Evolutionary conservation across 2,113 vertebrate species (phyloP).

Genomic region (Phoenicopterus ruber): DNA sequence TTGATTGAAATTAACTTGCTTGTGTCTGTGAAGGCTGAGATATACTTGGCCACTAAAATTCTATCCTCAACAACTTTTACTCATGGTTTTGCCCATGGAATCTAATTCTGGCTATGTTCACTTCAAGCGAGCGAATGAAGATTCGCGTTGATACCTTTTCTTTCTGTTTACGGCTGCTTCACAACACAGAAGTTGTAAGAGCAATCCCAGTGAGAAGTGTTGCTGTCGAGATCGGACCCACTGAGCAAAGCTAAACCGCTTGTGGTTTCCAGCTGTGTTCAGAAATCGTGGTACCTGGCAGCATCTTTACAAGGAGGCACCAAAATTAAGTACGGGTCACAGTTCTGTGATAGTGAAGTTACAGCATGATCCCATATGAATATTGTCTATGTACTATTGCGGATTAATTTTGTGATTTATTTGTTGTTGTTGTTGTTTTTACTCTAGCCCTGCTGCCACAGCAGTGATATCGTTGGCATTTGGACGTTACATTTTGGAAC

Average conservation of each 20-base stretch:
- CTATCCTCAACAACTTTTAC: neutral
- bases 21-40: neutral
- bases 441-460: conserved; percentile 84
- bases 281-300: neutral
- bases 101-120: neutral
- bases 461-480: conserved; percentile 95
- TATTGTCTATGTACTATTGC: neutral
- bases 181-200: neutral
- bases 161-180: neutral
- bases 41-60: neutral
- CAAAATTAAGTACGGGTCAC: neutral
- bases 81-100: neutral
- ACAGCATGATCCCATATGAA: neutral
- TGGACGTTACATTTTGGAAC: conserved; percentile 93
- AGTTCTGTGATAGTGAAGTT: neutral
- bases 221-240: neutral
- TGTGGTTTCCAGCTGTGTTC: neutral
- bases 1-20: neutral
- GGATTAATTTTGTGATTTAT: neutral
- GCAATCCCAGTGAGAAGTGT: neutral
- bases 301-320: neutral
- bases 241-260: neutral
- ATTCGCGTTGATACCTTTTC: neutral
- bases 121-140: neutral
- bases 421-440: neutral